Base-by-base conservation (phyloP, 2,113 vertebrate species). In the Hippocampus barbouri region DNA sequence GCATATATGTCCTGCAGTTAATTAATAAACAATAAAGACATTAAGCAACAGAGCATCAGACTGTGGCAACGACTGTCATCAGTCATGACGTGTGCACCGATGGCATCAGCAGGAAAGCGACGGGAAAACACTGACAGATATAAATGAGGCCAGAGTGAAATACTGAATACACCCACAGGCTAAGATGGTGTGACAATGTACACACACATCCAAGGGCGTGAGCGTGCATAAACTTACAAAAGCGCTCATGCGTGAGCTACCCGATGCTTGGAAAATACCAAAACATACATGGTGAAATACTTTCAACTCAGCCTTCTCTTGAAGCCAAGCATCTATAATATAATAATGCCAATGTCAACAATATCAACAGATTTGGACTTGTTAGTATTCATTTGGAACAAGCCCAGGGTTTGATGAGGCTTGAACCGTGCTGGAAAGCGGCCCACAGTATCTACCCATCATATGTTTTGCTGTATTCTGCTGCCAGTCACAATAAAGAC, bases 21-120 rank as follows among this genome's bases (percentile, higher is more conserved):
- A 92, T 91, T 89, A 90, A 91, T 91, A 91, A 90, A 89, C 83
- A 88, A 86, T 85, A 86, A 89, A 79, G 73, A 83, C 84, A 88
- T 91, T 85, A 86, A 84, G 75, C 80, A 79, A 78, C 77, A 75
- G 84, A 83, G 83, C 86, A 85, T 86, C 83, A 80, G 81, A 90
- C 79, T 87, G 89, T 85, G 81, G 83, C 76, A 79, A 85, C 72
- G 78, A 87, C 86, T 86, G 83, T 87, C 82, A 87, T 87, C 87
- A 83, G 80, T 87, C 87, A 89, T 77, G 61, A 79, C 49, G 79
- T 75, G 84, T 79, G 82, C 83, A 80, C 81, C 81, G 89, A 89
- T 89, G 83, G 83, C 87, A 90, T 92, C 86, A 89, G 87, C 85
- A 81, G 84, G 84, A 89, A 83, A 79, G 79, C 72, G 82, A 81